Evolutionary conservation across 2,888 invertebrate species (phyloP).

Genomic region (Uloborus plumipes): DNA sequence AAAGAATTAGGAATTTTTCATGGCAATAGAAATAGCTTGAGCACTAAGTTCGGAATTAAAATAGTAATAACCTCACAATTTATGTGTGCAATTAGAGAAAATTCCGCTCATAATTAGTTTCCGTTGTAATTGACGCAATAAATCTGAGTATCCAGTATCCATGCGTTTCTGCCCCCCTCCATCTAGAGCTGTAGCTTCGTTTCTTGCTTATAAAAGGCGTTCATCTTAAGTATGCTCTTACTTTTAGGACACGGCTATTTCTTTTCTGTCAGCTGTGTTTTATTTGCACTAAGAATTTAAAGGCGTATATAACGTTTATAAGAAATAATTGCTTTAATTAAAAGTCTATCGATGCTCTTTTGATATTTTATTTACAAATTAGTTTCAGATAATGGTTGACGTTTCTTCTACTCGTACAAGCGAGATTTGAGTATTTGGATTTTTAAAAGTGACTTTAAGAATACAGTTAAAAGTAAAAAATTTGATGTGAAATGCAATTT

Average conservation of each 20-base stretch:
- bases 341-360: too few species aligned
- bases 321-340: background rate
- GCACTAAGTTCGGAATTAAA: conserved; percentile 41
- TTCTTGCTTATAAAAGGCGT: conserved; percentile 11
- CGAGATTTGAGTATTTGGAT: too few species aligned
- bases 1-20: conserved; percentile 23
- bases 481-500: too few species aligned
- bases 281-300: background rate
- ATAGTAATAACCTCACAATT: conserved; percentile 51
- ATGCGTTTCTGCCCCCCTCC: background rate
- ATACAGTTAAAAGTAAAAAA: too few species aligned
- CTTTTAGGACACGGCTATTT: background rate
- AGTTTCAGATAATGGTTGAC: too few species aligned
- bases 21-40: background rate
- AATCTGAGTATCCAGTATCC: conserved; percentile 32
- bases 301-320: conserved; percentile 1
- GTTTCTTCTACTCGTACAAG: too few species aligned
- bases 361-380: too few species aligned
- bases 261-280: background rate
- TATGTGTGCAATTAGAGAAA: conserved; percentile 53
- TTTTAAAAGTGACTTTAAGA: too few species aligned
- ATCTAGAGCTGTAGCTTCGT: background rate
- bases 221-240: conserved; percentile 3
- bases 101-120: conserved; percentile 48
- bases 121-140: conserved; percentile 47